Evolutionary conservation across 2,888 invertebrate genomes (phyloP), one percentile per base, ranked within the genome.

Genomic region (Galeruca laticollis): DNA sequence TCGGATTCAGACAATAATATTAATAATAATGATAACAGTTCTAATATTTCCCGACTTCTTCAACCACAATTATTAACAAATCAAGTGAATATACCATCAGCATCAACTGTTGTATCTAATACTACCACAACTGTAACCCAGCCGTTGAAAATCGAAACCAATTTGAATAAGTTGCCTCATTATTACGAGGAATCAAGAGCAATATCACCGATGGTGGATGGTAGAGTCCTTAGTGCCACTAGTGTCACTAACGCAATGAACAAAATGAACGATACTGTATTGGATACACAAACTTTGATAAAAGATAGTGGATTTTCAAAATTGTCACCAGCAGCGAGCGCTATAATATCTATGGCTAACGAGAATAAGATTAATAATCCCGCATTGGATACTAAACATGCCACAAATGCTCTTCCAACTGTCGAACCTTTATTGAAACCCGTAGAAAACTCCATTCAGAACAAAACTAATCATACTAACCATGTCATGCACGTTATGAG

Each of bases 221-320:
- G 81, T 5, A 75, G 83, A 18, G 79, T 83, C 8, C 75, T 86
- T 57, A 86, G 84, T 70, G 84, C 85, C 26, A 85, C 83, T 13
- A 85, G 85, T 75, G 85, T 86, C 13, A 84, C 85, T 11, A 81
- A 82, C 51, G 86, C 86, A 21, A 84, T 86, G 65, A 85, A 85
- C 74, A 82, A 81, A 77, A 86, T 86, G 86, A 86, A 84, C 77
- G 84, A 85, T 68, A 83, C 84, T 5, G 85, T 85, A 60, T 71
- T 86, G 49, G 82, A 85, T 73, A 82, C 84, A 4, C 82, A 84
- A 73, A 84, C 86, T 20, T 69, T 85, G 40, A 82, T 85, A 69
- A 84, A 83, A 69, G 85, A 85, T 47, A 80, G 81, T 68, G 83
- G 81, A 54, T 72, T 79, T 74, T 60, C 79, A 68, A 74, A 75